Evolutionary conservation across 2,797 vertebrate species (phyloP).

Genomic region (Neosilurus hyrtlii): DNA sequence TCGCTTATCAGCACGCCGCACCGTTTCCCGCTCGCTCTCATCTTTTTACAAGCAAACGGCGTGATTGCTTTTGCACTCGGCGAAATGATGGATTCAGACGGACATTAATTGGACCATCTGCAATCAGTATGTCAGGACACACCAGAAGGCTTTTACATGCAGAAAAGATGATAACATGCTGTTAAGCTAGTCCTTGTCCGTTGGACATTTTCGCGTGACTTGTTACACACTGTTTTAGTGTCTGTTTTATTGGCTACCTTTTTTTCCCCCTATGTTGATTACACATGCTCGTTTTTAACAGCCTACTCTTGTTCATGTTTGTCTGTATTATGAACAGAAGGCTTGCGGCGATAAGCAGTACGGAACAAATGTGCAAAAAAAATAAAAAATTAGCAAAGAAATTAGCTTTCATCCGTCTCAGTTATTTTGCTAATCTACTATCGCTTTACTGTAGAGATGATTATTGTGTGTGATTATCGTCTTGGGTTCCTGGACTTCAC

Average conservation of each 20-base stretch:
- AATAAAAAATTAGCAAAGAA: neutral
- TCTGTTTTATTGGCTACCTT: conserved; percentile 9
- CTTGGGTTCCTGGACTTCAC: neutral
- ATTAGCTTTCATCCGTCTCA: neutral
- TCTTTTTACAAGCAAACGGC: conserved; percentile 1
- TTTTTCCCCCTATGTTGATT: neutral
- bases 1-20: conserved; percentile 23
- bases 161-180: conserved; percentile 21
- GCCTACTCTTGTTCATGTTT: neutral
- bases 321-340: conserved; percentile 7
- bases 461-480: neutral
- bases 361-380: neutral
- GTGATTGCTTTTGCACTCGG: conserved; percentile 13
- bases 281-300: conserved; percentile 9
- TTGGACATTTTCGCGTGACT: conserved; percentile 1
- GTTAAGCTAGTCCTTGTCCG: conserved; percentile 13
- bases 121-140: conserved; percentile 21
- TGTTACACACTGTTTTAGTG: conserved; percentile 13
- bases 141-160: conserved; percentile 26
- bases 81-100: conserved; percentile 5
- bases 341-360: neutral
- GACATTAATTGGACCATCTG: conserved; percentile 29
- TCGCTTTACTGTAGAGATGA: neutral
- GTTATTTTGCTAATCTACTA: neutral
- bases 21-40: conserved; percentile 3